Evolutionary conservation across 2,797 vertebrate species (phyloP), one percentile per base, ranked within the genome.

Genomic region (Enteromius unitaeniatus): DNA sequence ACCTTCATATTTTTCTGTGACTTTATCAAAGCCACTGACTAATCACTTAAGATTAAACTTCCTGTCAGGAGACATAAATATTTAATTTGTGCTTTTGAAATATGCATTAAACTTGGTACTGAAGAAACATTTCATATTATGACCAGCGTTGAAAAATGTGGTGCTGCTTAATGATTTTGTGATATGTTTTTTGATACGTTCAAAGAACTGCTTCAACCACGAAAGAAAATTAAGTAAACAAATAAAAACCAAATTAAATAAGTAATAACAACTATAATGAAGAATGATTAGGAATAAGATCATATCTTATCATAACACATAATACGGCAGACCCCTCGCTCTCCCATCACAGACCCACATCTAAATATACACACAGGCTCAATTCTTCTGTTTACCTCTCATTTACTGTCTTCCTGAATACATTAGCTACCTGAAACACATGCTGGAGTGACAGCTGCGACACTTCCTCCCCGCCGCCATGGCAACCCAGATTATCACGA

Each of bases 401-500:
- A 84, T 87, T 93, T 89, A 81, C 88, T 85, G 73, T 91, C 88
- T 92, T 93, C 93, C 93, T 93, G 92, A 94, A 94, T 93, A 92
- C 89, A 95, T 95, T 94, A 94, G 90, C 91, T 86, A 84, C 93
- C 88, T 81, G 89, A 90, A 89, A 91, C 93, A 93, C 91, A 93
- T 89, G 83, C 87, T 69, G 86, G 88, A 93, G 90, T 93, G 93
- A 95, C 94, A 94, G 93, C 91, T 86, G 89, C 89, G 88, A 89
- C 91, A 92, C 93, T 90, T 93, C 90, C 94, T 93, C 93, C 90
- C 74, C 88, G 89, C 90, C 91, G 89, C 89, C 92, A 90, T 89
- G 92, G 93, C 90, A 93, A 93, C 92, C 84, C 89, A 93, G 94
- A 95, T 95, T 95, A 95, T 91, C 92, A 92, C 89, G 91, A 92